Percentiles rank a stretch among this genome's conserved stretches.
phyloP scores from a whole-genome alignment of 2,888 invertebrate species.

The Melipona bicolor region DNA sequence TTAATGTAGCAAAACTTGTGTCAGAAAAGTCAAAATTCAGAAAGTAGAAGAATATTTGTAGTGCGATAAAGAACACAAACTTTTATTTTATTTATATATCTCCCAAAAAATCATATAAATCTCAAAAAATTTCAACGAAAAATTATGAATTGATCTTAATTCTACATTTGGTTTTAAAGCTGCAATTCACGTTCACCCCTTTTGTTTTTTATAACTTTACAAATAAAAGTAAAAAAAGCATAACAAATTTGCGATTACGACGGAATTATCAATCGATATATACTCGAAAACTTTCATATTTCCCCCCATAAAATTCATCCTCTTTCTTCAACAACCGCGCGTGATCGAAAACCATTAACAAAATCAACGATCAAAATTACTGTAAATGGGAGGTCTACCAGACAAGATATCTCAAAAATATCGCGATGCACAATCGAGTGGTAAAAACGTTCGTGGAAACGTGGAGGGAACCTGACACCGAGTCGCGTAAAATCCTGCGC shows the following conservation, averaged over 20 bases:
- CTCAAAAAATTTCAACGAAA: too few relatives aligned
- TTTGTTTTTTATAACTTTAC: too few relatives aligned
- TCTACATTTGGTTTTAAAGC: too few relatives aligned
- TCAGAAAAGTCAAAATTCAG: too few relatives aligned
- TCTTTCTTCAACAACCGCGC: background rate
- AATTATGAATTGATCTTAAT: too few relatives aligned
- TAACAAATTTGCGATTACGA: too few relatives aligned
- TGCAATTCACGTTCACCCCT: too few relatives aligned
- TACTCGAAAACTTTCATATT: background rate
- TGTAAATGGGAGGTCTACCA: background rate
- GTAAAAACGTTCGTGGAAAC: background rate
- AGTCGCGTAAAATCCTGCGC: background rate
- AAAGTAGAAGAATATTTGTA: too few relatives aligned
- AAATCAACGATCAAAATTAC: background rate
- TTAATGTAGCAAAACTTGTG: background rate
- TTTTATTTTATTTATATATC: too few relatives aligned
- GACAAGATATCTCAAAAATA: background rate
- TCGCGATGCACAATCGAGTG: background rate
- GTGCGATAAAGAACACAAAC: too few relatives aligned
- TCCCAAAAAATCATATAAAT: too few relatives aligned
- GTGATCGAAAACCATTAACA: background rate
- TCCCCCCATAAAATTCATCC: background rate
- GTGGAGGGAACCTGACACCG: background rate
- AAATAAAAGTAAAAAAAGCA: too few relatives aligned
- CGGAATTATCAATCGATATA: background rate